Conservation (phyloP, 1,140 invertebrate species). For the Gryon sp. region DNA sequence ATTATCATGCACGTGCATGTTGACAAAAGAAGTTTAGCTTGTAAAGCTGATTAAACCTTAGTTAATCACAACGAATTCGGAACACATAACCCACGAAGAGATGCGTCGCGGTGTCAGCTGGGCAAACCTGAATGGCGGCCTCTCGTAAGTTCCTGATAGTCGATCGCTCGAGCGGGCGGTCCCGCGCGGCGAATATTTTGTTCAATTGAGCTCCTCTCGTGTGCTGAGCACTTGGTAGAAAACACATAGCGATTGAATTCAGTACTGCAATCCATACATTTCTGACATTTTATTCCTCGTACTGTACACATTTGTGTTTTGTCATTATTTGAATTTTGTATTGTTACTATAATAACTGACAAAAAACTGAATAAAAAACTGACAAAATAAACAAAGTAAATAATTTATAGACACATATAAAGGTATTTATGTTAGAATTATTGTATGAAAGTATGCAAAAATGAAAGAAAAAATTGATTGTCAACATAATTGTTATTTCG, state of each 20-base stretch:
- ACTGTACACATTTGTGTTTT: constrained; percentile 47
- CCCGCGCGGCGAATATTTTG: constrained; percentile 73
- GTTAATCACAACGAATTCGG: constrained; percentile 76
- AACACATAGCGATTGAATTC: constrained; percentile 77
- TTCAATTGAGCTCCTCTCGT: constrained; percentile 21
- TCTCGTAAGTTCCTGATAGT: constrained; percentile 60
- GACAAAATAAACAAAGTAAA: neutral
- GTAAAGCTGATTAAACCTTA: constrained; percentile 80
- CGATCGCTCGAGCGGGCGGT: constrained; percentile 70
- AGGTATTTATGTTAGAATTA: too few relatives aligned
- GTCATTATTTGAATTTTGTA: too few relatives aligned
- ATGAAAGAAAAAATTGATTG: too few relatives aligned
- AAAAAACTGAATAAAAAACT: too few relatives aligned
- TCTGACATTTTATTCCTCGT: constrained; percentile 69
- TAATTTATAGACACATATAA: too few relatives aligned
- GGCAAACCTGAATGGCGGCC: neutral
- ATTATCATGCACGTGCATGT: constrained; percentile 78
- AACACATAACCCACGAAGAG: constrained; percentile 48
- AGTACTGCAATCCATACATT: constrained; percentile 74
- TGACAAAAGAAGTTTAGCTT: constrained; percentile 79
- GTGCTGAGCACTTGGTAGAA: constrained; percentile 33
- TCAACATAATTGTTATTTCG: too few relatives aligned
- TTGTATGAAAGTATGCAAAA: too few relatives aligned
- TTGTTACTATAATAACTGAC: too few relatives aligned
- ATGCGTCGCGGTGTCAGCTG: neutral